Conservation (phyloP, 2,888 invertebrate genomes). For the Pseudococcus longispinus region DNA sequence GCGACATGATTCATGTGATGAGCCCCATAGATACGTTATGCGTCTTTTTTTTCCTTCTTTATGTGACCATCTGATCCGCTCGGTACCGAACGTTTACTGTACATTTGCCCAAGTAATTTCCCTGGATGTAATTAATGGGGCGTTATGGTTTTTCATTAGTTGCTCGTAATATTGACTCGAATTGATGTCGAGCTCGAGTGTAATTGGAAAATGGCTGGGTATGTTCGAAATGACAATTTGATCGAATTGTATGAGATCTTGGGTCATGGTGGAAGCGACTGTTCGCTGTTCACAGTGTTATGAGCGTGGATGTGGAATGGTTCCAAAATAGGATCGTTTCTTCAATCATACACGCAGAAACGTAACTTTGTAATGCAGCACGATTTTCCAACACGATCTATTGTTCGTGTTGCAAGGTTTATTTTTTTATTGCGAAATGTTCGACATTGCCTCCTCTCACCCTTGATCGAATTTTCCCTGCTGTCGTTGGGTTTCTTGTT, state of each 20-base stretch:
- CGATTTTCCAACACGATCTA: background rate
- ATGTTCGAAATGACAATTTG: background rate
- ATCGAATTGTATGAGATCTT: background rate
- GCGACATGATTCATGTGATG: slow-evolving; percentile 1
- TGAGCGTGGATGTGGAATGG: background rate
- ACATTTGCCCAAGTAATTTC: background rate
- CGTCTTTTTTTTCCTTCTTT: background rate
- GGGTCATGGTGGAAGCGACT: background rate
- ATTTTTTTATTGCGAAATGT: too few species aligned
- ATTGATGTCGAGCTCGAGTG: background rate
- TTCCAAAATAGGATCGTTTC: background rate
- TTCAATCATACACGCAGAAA: background rate
- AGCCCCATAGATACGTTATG: background rate
- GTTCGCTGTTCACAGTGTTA: background rate
- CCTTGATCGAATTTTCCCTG: too few species aligned
- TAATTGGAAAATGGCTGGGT: background rate
- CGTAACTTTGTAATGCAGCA: background rate
- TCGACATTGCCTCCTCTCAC: too few species aligned
- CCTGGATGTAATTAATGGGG: background rate
- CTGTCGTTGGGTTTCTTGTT: too few species aligned
- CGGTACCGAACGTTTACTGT: background rate
- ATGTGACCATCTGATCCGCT: background rate
- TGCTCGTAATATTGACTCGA: background rate
- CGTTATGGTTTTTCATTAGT: background rate
- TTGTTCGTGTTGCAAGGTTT: background rate